These are phyloP conservation scores for Limnephilus marmoratus DNA, from an alignment of 2,888 invertebrate genomes.

Conservation along the genomic window DNA sequence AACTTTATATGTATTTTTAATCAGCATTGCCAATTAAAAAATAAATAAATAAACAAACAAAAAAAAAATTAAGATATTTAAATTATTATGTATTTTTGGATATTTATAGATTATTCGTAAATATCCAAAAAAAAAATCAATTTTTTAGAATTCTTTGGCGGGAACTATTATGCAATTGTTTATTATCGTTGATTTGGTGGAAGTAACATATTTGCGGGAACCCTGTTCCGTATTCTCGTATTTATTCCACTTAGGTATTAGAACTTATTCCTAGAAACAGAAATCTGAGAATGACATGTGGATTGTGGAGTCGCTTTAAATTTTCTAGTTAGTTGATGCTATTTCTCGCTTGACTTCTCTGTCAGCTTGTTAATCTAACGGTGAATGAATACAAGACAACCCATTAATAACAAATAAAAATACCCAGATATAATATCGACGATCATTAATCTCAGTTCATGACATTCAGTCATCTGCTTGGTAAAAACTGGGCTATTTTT, in stretches of 20 bases:
- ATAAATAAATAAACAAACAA: too few species aligned
- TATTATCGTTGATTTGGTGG: too few species aligned
- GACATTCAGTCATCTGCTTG: background rate
- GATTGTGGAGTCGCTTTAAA: conserved; percentile 23
- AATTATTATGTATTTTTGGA: too few species aligned
- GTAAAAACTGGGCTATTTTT: background rate
- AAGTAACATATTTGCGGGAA: background rate
- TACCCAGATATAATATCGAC: background rate
- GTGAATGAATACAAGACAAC: background rate
- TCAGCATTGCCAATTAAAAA: too few species aligned
- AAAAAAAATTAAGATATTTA: too few species aligned
- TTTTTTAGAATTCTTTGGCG: too few species aligned
- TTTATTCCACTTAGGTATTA: background rate
- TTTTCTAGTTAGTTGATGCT: conserved; percentile 30
- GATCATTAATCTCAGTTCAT: background rate
- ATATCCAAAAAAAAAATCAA: too few species aligned
- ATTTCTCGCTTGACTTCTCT: conserved; percentile 19
- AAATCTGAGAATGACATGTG: conserved; percentile 11
- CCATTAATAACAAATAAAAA: background rate
- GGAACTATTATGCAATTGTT: too few species aligned
- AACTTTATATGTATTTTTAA: too few species aligned
- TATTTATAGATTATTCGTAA: too few species aligned
- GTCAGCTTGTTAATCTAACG: background rate
- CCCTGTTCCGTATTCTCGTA: background rate
- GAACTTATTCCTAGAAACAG: background rate